Evolutionary conservation across 2,888 invertebrate genomes (phyloP).

Genomic region (Agrochola lychnidis): DNA sequence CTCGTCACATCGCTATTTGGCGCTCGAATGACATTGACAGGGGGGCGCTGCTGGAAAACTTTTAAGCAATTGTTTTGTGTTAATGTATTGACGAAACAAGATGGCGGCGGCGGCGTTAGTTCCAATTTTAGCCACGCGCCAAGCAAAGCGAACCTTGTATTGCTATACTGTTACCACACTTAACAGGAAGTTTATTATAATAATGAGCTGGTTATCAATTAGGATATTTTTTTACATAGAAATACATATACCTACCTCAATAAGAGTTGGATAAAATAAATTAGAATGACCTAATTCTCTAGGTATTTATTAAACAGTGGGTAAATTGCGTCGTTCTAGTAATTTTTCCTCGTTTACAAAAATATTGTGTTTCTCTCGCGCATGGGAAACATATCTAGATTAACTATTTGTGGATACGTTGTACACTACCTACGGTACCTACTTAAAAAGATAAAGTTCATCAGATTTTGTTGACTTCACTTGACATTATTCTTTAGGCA

Average conservation of each 20-base stretch:
- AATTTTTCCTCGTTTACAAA: constrained; percentile 6
- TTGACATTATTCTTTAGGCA: constrained; percentile 6
- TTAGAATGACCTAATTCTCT: too few species aligned
- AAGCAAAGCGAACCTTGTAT: too few species aligned
- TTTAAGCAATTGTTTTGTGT: background rate
- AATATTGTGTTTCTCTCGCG: background rate
- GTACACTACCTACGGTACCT: background rate
- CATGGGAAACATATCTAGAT: background rate
- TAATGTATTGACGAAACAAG: background rate
- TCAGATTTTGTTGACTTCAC: background rate
- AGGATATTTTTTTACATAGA: too few species aligned
- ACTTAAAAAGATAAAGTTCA: constrained; percentile 1
- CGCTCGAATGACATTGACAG: background rate
- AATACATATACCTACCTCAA: too few species aligned
- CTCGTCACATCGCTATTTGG: too few species aligned
- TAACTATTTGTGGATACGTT: background rate
- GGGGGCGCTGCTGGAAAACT: background rate
- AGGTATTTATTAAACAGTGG: background rate
- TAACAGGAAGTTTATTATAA: too few species aligned
- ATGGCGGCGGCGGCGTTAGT: background rate
- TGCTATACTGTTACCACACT: too few species aligned
- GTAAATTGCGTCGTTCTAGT: background rate
- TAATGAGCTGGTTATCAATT: too few species aligned
- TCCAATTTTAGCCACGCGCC: too few species aligned
- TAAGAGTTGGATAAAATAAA: too few species aligned